phyloP scores from a whole-genome alignment of 2,888 invertebrate species.

The Diadegma fenestrale region DNA sequence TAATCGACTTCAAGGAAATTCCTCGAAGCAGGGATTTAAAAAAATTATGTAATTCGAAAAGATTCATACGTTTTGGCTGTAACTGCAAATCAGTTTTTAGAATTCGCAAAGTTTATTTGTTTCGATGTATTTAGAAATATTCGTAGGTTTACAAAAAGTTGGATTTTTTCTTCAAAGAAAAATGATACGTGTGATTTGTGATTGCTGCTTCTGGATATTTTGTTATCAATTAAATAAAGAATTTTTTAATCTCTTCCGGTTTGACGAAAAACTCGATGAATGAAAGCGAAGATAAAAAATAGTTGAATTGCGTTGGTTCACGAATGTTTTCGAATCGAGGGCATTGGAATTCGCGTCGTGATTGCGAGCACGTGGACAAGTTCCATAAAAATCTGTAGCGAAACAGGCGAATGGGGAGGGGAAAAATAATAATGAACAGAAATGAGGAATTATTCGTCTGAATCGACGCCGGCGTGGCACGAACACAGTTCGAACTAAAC shows the following conservation, averaged over 20 bases:
- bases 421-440: background rate
- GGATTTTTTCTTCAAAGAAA: background rate
- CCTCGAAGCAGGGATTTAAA: too few species aligned
- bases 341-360: too few species aligned
- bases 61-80: background rate
- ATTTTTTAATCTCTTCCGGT: slow-evolving; percentile 2
- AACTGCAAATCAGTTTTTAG: background rate
- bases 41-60: too few species aligned
- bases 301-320: background rate
- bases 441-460: slow-evolving; percentile 3
- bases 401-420: background rate
- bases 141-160: background rate
- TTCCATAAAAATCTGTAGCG: background rate
- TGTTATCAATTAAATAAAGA: background rate
- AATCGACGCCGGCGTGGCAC: slow-evolving; percentile 7
- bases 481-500: background rate
- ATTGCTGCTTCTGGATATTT: background rate
- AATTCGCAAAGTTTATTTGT: background rate
- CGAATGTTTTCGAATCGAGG: background rate
- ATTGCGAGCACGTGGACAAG: background rate
- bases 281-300: background rate
- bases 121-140: background rate
- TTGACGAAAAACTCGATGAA: background rate
- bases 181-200: background rate
- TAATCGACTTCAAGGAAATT: background rate